phyloP scores from a whole-genome alignment of 2,888 invertebrate genomes.

The Tolmerus cingulatus region DNA sequence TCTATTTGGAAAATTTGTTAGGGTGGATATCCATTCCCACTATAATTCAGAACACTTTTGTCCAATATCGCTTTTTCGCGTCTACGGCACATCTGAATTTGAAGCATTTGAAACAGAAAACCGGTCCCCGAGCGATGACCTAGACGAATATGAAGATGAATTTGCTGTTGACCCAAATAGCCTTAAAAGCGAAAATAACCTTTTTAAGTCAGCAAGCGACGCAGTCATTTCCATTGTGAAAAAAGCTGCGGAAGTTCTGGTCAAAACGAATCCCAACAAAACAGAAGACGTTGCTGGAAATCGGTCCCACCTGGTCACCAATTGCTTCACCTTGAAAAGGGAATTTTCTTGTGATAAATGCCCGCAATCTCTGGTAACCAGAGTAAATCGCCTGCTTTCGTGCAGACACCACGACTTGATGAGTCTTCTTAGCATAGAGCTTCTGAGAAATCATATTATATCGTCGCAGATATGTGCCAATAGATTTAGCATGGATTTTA shows the following conservation, averaged over 20 bases:
- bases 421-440: constrained; percentile 68
- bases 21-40: constrained; percentile 91
- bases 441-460: constrained; percentile 69
- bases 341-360: constrained; percentile 79
- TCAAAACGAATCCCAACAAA: constrained; percentile 74
- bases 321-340: constrained; percentile 77
- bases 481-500: constrained; percentile 68
- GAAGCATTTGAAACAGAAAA: constrained; percentile 87
- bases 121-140: constrained; percentile 71
- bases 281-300: constrained; percentile 59
- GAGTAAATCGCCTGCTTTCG: constrained; percentile 77
- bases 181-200: constrained; percentile 69
- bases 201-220: constrained; percentile 87
- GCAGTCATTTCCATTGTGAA: constrained; percentile 92
- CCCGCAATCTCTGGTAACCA: constrained; percentile 73
- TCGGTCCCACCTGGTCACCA: constrained; percentile 54
- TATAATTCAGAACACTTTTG: constrained; percentile 98
- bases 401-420: constrained; percentile 72
- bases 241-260: constrained; percentile 87
- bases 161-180: constrained; percentile 64
- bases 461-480: constrained; percentile 70
- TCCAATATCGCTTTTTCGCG: constrained; percentile 93
- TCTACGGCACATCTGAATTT: constrained; percentile 92
- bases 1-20: constrained; percentile 87
- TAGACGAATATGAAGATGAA: constrained; percentile 75